Evolutionary conservation across 1,140 invertebrate species (phyloP), one percentile per base, ranked within the genome.

Genomic region (Megalopta genalis): DNA sequence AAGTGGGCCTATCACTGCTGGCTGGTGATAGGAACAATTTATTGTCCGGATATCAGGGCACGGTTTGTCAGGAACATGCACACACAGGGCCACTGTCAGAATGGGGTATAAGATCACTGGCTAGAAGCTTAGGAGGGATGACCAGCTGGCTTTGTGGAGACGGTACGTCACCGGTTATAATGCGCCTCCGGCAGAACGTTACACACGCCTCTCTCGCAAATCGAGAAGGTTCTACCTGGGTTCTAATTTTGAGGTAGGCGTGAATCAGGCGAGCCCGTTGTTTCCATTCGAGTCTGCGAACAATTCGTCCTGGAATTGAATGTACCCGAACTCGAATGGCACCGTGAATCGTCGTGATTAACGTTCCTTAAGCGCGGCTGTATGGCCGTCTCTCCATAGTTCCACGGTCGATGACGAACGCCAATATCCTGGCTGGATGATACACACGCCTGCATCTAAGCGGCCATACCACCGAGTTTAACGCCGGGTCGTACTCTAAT

Each of bases 341-440:
- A 49, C 65, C 69, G 49, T 81, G 84, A 85, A 86, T 82, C 75
- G 75, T 68, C 62, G 63, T 83, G 80, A 85, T 86, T 82, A 86
- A 86, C 80, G 80, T 71, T 85, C 80, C 84, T 86, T 82, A 64
- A 64, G 27, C 68, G 54, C 25, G 49, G 69, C 16, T 52, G 49
- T 32, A 42, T 46, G 64, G n/a, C 23, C 9, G 25, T 32, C 49
- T 46, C 42, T 52, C 12, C 21, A n/a, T 16, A 39, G 25, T 21
- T 16, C 21, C 63, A 60, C 46, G 67, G 25, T 60, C 64, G 63
- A 77, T 76, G 73, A 74, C 64, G 73, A 71, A 72, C 65, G 52
- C 59, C 69, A 62, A 69, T 85, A 77, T 66, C 62, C 59, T 59
- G 62, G 32, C 59, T 59, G 62, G 32, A 60, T 18, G 83, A 71